Conservation (phyloP, 1,140 invertebrate species). For the Tribolium castaneum region DNA sequence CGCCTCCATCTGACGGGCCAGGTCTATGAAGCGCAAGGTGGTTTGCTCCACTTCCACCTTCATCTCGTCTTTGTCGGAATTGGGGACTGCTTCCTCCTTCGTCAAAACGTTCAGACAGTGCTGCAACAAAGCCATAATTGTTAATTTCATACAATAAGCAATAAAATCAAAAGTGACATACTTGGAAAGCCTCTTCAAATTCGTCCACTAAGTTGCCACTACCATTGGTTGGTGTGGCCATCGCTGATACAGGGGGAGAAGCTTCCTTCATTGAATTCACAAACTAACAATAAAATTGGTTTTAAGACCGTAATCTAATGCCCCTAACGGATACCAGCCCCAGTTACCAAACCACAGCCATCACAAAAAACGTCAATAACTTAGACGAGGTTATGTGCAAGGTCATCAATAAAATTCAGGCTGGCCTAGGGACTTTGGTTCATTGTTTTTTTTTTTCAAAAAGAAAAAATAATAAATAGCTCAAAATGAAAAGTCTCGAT, state of each 20-base stretch:
- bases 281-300: background rate
- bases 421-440: too few relatives aligned
- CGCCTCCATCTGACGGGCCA: constrained; percentile 92
- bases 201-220: constrained; percentile 86
- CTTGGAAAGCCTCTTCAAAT: constrained; percentile 87
- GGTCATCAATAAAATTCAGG: too few relatives aligned
- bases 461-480: too few relatives aligned
- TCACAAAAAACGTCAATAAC: background rate
- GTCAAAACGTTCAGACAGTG: constrained; percentile 86
- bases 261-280: constrained; percentile 59
- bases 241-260: constrained; percentile 64
- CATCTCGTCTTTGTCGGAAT: constrained; percentile 85
- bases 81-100: constrained; percentile 81
- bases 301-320: background rate
- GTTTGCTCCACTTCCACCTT: constrained; percentile 87
- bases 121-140: constrained; percentile 65
- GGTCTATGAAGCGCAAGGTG: constrained; percentile 85
- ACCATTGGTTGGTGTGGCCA: constrained; percentile 83
- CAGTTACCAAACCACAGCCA: background rate
- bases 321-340: background rate
- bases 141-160: background rate
- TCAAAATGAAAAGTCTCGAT: too few relatives aligned
- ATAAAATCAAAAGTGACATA: constrained; percentile 57
- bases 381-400: background rate
- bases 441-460: too few relatives aligned